A percentile compares a stretch with the other conserved stretches of the same genome.
Conservation (phyloP, 2,113 vertebrate genomes). For the Nematolebias whitei region DNA sequence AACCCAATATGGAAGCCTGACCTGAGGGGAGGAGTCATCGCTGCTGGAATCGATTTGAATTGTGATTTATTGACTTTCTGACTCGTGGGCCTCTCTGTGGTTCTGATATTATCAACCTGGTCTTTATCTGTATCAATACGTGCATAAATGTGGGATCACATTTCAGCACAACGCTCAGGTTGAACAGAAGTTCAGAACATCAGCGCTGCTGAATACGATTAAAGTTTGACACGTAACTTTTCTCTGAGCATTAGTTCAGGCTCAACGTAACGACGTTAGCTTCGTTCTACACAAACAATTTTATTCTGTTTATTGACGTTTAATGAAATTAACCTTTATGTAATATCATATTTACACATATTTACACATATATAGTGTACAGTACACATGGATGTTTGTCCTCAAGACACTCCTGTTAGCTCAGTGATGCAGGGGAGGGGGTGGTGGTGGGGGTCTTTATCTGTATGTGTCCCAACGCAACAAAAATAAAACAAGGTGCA, state of each 20-base stretch:
- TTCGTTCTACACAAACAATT: background rate
- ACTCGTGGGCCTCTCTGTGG: slow-evolving; percentile 19
- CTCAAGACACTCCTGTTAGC: background rate
- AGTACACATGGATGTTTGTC: too few relatives aligned
- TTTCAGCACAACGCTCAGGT: background rate
- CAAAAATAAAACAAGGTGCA: too few relatives aligned
- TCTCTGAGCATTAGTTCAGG: background rate
- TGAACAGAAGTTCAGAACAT: background rate
- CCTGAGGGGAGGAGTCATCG: slow-evolving; percentile 56
- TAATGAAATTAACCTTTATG: background rate
- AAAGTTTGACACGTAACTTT: background rate
- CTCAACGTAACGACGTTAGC: background rate
- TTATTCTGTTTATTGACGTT: background rate
- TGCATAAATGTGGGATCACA: background rate
- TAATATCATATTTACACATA: background rate
- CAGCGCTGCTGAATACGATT: slow-evolving; percentile 2
- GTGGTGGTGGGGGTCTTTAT: too few relatives aligned
- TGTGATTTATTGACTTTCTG: slow-evolving; percentile 59
- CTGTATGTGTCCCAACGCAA: background rate
- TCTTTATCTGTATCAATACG: slow-evolving; percentile 3
- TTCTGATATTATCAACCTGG: slow-evolving; percentile 22
- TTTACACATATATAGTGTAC: too few relatives aligned
- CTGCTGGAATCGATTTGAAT: slow-evolving; percentile 57
- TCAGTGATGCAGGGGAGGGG: background rate
- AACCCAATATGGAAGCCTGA: slow-evolving; percentile 69